Conservation (phyloP, 2,113 vertebrate genomes). For the Plecturocebus donacophilus region DNA sequence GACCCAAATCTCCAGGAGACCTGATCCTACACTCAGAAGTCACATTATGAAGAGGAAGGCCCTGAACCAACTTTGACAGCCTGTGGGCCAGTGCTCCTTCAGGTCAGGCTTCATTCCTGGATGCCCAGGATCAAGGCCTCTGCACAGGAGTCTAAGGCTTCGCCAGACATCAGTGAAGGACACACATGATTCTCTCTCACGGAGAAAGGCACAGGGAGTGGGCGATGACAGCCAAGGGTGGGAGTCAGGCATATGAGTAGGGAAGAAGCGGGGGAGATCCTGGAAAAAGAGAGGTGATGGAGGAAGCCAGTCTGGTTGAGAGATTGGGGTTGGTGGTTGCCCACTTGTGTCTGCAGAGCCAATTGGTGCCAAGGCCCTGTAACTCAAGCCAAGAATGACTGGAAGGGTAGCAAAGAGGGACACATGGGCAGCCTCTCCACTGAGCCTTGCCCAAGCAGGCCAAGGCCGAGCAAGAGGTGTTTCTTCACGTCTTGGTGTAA, state of each 20-base stretch:
- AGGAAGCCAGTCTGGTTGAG: neutral
- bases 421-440: neutral
- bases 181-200: neutral
- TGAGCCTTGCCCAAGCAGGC: neutral
- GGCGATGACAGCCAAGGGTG: accelerated
- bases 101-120: accelerated
- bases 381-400: neutral
- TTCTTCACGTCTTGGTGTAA: slow-evolving; percentile 43
- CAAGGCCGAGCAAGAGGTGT: neutral
- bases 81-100: neutral
- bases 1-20: neutral
- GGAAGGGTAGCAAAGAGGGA: neutral
- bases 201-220: neutral
- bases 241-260: neutral
- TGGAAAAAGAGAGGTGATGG: neutral
- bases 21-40: neutral
- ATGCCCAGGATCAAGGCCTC: neutral
- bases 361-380: neutral
- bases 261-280: neutral
- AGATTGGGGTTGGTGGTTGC: neutral
- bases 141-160: neutral
- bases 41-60: neutral
- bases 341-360: neutral
- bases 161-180: neutral
- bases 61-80: neutral